Conservation (phyloP, 2,888 invertebrate species). For the Orthonychiurus folsomi region DNA sequence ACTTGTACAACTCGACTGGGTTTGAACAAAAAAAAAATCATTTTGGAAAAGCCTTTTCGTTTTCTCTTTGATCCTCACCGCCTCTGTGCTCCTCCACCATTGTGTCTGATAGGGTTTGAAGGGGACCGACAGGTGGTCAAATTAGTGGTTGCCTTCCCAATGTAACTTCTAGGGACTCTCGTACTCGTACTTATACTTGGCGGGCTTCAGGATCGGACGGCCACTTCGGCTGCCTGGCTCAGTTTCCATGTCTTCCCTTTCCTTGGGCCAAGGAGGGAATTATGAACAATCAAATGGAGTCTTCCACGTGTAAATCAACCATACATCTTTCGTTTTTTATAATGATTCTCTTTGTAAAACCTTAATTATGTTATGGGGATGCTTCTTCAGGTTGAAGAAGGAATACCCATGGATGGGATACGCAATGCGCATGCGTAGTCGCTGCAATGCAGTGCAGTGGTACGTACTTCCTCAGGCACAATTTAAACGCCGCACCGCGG, state of each 20-base stretch:
- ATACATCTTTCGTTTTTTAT: slow-evolving; percentile 11
- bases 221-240: neutral
- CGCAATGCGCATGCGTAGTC: too few relatives aligned
- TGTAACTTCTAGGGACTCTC: slow-evolving; percentile 26
- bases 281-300: slow-evolving; percentile 25
- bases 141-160: slow-evolving; percentile 40
- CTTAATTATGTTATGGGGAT: slow-evolving; percentile 11
- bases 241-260: neutral
- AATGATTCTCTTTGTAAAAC: slow-evolving; percentile 1
- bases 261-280: slow-evolving; percentile 18
- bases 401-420: too few relatives aligned
- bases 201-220: neutral
- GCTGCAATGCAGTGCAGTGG: too few relatives aligned
- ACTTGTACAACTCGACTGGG: neutral
- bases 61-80: slow-evolving; percentile 7
- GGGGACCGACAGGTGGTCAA: slow-evolving; percentile 40
- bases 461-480: too few relatives aligned
- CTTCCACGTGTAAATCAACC: slow-evolving; percentile 29
- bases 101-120: slow-evolving; percentile 36
- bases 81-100: slow-evolving; percentile 32
- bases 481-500: too few relatives aligned
- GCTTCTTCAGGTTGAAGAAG: slow-evolving; percentile 1
- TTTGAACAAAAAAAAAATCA: slow-evolving; percentile 1
- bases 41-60: neutral
- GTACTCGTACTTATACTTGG: too few relatives aligned